phyloP scores from a whole-genome alignment of 2,113 vertebrate genomes.

The Aptenodytes patagonicus region DNA sequence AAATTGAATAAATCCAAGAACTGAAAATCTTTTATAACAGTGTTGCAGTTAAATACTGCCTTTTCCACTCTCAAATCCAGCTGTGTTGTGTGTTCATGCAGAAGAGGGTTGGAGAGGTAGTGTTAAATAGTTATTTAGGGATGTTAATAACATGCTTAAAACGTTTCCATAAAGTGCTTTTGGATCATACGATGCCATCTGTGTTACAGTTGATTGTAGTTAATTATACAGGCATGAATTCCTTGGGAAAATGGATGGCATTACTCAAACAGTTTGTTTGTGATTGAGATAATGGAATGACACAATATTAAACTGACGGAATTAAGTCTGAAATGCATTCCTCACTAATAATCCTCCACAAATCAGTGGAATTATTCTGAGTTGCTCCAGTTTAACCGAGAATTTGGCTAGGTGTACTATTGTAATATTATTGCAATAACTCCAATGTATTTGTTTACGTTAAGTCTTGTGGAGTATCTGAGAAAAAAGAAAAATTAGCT shows the following conservation, averaged over 20 bases:
- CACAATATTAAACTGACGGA: not conserved
- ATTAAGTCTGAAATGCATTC: not conserved
- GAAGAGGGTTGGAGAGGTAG: not conserved
- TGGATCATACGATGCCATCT: slow-evolving; percentile 38
- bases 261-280: not conserved
- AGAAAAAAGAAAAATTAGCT: not conserved
- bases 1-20: slow-evolving; percentile 23
- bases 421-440: not conserved
- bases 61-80: slow-evolving; percentile 21
- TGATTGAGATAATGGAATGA: not conserved
- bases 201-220: slow-evolving; percentile 47
- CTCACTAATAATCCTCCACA: not conserved
- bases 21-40: not conserved
- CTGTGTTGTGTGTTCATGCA: slow-evolving; percentile 52
- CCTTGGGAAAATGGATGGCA: not conserved
- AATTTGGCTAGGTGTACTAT: not conserved
- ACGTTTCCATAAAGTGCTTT: not conserved
- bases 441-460: not conserved
- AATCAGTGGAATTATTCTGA: not conserved
- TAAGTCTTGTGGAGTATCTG: not conserved
- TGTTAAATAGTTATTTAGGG: slow-evolving; percentile 42
- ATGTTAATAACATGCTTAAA: slow-evolving; percentile 48
- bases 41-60: not conserved
- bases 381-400: not conserved
- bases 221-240: slow-evolving; percentile 46